A percentile compares a stretch with the other conserved stretches of the same genome.
Evolutionary conservation across 2,888 invertebrate genomes (phyloP).

Genomic region (Tachina lurida): DNA sequence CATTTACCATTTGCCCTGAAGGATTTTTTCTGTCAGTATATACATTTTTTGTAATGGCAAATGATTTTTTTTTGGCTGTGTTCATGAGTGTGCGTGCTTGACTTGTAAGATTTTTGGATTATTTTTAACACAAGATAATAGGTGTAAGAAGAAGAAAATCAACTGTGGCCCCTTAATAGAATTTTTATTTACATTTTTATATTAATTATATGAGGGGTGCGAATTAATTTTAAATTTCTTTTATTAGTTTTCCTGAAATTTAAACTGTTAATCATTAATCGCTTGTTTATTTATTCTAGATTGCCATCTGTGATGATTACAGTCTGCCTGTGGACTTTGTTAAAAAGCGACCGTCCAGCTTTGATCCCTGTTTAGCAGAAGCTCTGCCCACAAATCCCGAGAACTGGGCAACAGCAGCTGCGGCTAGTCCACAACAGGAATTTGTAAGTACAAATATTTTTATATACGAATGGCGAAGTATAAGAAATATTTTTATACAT

Average conservation of each 20-base stretch:
- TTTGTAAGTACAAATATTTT: slow-evolving; percentile 79
- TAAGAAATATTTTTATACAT: too few relatives aligned
- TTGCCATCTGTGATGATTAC: slow-evolving; percentile 93
- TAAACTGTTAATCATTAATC: background rate
- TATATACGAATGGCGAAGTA: background rate
- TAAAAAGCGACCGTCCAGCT: slow-evolving; percentile 87
- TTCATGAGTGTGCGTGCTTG: slow-evolving; percentile 46
- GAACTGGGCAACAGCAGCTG: slow-evolving; percentile 80
- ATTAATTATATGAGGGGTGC: background rate
- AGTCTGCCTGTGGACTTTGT: slow-evolving; percentile 93
- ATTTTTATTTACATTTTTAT: slow-evolving; percentile 14
- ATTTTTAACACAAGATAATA: slow-evolving; percentile 37
- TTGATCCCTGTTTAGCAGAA: slow-evolving; percentile 86
- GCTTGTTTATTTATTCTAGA: slow-evolving; percentile 84
- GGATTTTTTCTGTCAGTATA: slow-evolving; percentile 37
- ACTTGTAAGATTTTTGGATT: slow-evolving; percentile 57
- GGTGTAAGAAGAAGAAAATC: slow-evolving; percentile 9
- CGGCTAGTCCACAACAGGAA: slow-evolving; percentile 82
- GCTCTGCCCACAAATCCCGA: slow-evolving; percentile 83
- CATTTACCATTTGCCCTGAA: slow-evolving; percentile 29
- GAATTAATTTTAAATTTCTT: background rate
- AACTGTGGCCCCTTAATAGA: slow-evolving; percentile 7
- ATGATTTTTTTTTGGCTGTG: slow-evolving; percentile 44
- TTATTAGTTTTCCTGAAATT: slow-evolving; percentile 6
- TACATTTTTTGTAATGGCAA: slow-evolving; percentile 31